A percentile compares a stretch with the other conserved stretches of the same genome.
Conservation (phyloP, 2,113 vertebrate genomes). For the Rhinogobius similis region DNA sequence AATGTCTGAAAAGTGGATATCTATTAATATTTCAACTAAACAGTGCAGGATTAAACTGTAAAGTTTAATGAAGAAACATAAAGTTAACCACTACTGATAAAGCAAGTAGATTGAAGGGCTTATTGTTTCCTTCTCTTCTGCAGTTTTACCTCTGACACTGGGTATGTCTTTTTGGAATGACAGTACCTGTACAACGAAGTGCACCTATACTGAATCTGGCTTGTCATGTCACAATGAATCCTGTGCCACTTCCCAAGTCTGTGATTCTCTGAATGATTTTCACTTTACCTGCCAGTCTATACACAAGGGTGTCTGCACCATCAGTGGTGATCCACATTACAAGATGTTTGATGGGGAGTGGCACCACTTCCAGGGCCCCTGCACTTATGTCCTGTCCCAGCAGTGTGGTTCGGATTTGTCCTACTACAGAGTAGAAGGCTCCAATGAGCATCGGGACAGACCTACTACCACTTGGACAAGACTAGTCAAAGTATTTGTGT, state of each 20-base stretch:
- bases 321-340: slow-evolving; percentile 70
- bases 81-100: no score
- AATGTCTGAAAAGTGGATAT: no score
- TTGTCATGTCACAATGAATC: slow-evolving; percentile 42
- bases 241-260: slow-evolving; percentile 60
- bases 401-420: slow-evolving; percentile 43
- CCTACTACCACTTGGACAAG: slow-evolving; percentile 58
- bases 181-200: slow-evolving; percentile 48
- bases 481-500: slow-evolving; percentile 49
- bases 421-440: slow-evolving; percentile 57
- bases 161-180: slow-evolving; percentile 71
- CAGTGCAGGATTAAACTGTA: no score
- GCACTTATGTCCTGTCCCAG: slow-evolving; percentile 64
- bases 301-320: slow-evolving; percentile 54
- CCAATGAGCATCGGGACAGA: slow-evolving; percentile 63
- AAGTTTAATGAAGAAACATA: no score
- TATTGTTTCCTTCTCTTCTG: no score
- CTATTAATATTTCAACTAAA: no score
- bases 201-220: slow-evolving; percentile 43
- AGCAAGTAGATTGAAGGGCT: no score
- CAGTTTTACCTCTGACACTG: slow-evolving; percentile 46
- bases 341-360: slow-evolving; percentile 60
- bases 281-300: slow-evolving; percentile 56
- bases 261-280: slow-evolving; percentile 24
- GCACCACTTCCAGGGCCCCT: slow-evolving; percentile 64